Evolutionary conservation across 1,140 invertebrate species (phyloP).

Genomic region (Drosophila ironensis): DNA sequence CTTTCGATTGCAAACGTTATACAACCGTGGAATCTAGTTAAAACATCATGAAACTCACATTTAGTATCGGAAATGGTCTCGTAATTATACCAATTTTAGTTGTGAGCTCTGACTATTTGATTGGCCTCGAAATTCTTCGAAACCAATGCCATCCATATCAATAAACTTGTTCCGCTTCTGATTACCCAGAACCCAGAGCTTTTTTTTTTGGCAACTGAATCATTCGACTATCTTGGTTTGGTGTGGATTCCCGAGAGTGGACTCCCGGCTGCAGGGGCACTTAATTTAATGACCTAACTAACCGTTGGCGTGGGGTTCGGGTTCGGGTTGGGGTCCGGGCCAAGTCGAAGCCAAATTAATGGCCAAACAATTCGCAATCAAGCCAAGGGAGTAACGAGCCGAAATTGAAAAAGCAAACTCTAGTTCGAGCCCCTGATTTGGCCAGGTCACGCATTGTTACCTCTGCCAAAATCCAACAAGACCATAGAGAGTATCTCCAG

Average conservation of each 20-base stretch:
- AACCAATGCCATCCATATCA: not conserved
- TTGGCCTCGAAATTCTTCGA: not conserved
- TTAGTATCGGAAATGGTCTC: too few species aligned
- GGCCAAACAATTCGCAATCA: slow-evolving; percentile 48
- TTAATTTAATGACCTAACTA: slow-evolving; percentile 63
- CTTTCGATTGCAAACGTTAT: slow-evolving; percentile 1
- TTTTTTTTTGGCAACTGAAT: slow-evolving; percentile 5
- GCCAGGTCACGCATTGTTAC: slow-evolving; percentile 60
- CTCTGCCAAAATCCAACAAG: not conserved
- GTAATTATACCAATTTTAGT: too few species aligned
- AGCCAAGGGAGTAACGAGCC: slow-evolving; percentile 17
- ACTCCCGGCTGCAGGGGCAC: slow-evolving; percentile 42
- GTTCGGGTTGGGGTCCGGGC: not conserved
- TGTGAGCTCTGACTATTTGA: not conserved
- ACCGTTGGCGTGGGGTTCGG: not conserved
- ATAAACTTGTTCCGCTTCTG: not conserved
- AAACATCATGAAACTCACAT: not conserved
- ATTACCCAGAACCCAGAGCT: not conserved
- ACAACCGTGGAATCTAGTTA: slow-evolving; percentile 22
- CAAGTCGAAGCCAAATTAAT: slow-evolving; percentile 38
- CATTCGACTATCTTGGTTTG: slow-evolving; percentile 11
- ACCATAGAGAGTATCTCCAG: not conserved
- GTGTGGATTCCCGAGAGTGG: not conserved
- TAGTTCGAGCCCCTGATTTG: slow-evolving; percentile 49
- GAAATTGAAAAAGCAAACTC: slow-evolving; percentile 41